A percentile compares a stretch with the other conserved stretches of the same genome.
phyloP scores from a whole-genome alignment of 2,888 invertebrate genomes.

The Cephalotes varians region DNA sequence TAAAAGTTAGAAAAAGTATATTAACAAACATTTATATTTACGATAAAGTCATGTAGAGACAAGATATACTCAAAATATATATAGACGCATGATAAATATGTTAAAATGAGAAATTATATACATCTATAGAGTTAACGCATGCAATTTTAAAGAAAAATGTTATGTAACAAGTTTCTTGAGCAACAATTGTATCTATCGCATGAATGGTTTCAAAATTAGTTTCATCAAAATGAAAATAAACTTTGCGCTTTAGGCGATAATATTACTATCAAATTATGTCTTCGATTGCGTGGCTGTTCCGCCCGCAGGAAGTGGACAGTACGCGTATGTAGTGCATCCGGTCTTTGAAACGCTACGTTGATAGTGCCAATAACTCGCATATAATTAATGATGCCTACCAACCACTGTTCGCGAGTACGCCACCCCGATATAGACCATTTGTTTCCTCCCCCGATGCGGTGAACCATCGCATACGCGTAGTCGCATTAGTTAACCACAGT shows the following conservation, averaged over 20 bases:
- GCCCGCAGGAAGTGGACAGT: slow-evolving; percentile 49
- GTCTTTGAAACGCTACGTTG: slow-evolving; percentile 50
- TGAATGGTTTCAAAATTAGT: not conserved
- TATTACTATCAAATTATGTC: slow-evolving; percentile 44
- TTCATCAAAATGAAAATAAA: not conserved
- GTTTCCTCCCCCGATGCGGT: slow-evolving; percentile 51
- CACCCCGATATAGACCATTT: slow-evolving; percentile 51
- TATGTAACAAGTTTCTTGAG: not conserved
- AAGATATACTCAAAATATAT: not conserved
- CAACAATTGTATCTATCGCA: not conserved
- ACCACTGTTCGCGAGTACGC: slow-evolving; percentile 32
- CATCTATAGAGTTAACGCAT: not conserved
- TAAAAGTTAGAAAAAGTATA: not conserved
- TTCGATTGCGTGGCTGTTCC: slow-evolving; percentile 26
- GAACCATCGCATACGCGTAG: slow-evolving; percentile 53
- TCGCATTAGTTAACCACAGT: slow-evolving; percentile 53
- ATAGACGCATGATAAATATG: not conserved
- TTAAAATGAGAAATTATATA: slow-evolving; percentile 6
- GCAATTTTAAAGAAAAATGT: not conserved
- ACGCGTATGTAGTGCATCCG: slow-evolving; percentile 49
- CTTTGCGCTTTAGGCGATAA: slow-evolving; percentile 27
- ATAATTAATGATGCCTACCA: slow-evolving; percentile 54
- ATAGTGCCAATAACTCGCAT: slow-evolving; percentile 57
- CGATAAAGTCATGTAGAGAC: not conserved
- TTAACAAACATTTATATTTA: slow-evolving; percentile 12